Conservation (phyloP, 2,888 invertebrate species). For the Brenthis daphne region DNA sequence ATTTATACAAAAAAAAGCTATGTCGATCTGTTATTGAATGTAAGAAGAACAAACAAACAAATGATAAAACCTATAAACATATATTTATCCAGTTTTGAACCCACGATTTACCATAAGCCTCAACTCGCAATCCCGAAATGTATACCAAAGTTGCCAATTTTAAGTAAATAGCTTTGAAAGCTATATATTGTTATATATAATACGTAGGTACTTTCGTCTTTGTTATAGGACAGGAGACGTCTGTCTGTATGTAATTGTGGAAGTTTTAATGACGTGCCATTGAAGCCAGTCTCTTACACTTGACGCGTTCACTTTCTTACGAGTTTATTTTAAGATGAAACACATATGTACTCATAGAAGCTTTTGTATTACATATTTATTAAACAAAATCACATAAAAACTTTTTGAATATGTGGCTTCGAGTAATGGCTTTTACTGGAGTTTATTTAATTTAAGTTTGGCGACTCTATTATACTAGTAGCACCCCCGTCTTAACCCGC, state of each 20-base stretch:
- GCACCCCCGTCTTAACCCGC: too few relatives aligned
- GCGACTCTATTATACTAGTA: too few relatives aligned
- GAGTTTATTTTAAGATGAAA: constrained; percentile 21
- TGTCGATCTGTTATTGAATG: too few relatives aligned
- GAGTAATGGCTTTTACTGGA: neutral
- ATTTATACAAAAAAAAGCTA: too few relatives aligned
- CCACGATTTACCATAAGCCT: too few relatives aligned
- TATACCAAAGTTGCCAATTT: too few relatives aligned
- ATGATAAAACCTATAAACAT: too few relatives aligned
- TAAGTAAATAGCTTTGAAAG: too few relatives aligned
- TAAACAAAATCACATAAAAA: neutral
- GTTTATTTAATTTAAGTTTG: too few relatives aligned
- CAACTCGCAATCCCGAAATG: too few relatives aligned
- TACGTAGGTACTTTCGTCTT: neutral
- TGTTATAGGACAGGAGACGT: constrained; percentile 14
- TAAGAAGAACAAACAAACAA: too few relatives aligned
- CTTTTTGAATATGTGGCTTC: neutral
- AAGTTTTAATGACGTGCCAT: constrained; percentile 40
- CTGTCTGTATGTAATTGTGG: constrained; percentile 36
- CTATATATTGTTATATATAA: neutral
- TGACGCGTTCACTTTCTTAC: constrained; percentile 31
- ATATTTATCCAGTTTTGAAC: too few relatives aligned
- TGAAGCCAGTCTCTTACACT: constrained; percentile 26
- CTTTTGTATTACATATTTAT: constrained; percentile 1
- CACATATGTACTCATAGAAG: neutral